phyloP scores from a whole-genome alignment of 1,140 invertebrate genomes.

The Acyrthosiphon pisum region DNA sequence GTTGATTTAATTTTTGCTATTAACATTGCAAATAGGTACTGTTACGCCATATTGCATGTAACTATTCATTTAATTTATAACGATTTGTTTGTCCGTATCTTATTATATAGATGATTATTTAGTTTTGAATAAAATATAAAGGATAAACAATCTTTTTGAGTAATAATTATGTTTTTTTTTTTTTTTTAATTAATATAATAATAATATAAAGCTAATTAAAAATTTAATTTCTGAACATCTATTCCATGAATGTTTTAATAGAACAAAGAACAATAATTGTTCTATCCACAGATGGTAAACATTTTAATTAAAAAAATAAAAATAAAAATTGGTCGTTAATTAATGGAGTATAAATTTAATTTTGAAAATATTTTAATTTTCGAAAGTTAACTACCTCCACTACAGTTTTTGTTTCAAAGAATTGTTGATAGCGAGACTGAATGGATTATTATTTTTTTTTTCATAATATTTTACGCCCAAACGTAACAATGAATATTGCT shows the following conservation, averaged over 20 bases:
- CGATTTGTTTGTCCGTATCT: neutral
- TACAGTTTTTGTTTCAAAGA: neutral
- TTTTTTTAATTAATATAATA: neutral
- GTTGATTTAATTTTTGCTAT: too few species aligned
- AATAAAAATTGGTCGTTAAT: neutral
- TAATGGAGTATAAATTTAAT: neutral
- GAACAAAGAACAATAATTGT: neutral
- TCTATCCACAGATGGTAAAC: neutral
- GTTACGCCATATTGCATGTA: neutral
- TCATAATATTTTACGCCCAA: neutral
- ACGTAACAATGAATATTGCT: neutral
- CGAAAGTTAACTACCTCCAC: neutral
- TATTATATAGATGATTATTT: neutral
- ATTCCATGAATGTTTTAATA: neutral
- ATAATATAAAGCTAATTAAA: neutral
- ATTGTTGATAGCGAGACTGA: neutral
- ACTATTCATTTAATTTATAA: neutral
- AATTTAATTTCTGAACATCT: neutral
- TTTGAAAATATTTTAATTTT: neutral
- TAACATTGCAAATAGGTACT: too few species aligned
- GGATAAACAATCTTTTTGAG: neutral
- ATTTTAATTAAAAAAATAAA: neutral
- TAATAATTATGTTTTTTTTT: neutral
- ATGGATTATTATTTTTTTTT: neutral
- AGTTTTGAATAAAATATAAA: neutral